Evolutionary conservation across 2,113 vertebrate species (phyloP).

Genomic region (Anoura caudifer): DNA sequence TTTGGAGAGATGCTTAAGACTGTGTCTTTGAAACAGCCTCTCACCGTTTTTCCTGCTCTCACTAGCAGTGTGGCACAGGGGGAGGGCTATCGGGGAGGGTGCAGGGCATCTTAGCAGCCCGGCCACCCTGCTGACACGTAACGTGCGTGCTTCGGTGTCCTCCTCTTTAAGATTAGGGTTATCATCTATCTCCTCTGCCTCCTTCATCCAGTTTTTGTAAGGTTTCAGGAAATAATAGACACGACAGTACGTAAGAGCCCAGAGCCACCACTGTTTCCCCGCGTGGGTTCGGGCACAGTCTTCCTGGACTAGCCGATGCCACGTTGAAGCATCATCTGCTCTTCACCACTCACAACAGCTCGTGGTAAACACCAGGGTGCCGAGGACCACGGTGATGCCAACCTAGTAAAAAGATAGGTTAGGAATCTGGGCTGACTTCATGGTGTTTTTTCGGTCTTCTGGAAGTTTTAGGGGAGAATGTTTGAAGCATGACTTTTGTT

Average conservation of each 20-base stretch:
- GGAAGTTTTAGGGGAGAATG: conserved; percentile 13
- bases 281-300: neutral
- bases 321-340: neutral
- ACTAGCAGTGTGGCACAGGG: neutral
- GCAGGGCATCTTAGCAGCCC: neutral
- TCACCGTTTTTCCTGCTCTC: neutral
- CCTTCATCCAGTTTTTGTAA: neutral
- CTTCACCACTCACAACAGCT: neutral
- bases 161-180: conserved; percentile 10
- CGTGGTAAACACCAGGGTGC: neutral
- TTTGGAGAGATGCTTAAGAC: neutral
- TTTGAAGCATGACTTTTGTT: conserved; percentile 37
- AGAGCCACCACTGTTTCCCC: neutral
- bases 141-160: neutral
- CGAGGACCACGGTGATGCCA: neutral
- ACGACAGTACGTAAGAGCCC: neutral
- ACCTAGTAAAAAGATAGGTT: neutral
- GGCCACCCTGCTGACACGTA: neutral
- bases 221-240: neutral
- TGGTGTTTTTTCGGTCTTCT: neutral
- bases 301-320: neutral
- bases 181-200: neutral
- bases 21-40: neutral
- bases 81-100: neutral
- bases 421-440: neutral